Evolutionary conservation across 2,888 invertebrate genomes (phyloP), one percentile per base, ranked within the genome.

Genomic region (Cordilura impudica): DNA sequence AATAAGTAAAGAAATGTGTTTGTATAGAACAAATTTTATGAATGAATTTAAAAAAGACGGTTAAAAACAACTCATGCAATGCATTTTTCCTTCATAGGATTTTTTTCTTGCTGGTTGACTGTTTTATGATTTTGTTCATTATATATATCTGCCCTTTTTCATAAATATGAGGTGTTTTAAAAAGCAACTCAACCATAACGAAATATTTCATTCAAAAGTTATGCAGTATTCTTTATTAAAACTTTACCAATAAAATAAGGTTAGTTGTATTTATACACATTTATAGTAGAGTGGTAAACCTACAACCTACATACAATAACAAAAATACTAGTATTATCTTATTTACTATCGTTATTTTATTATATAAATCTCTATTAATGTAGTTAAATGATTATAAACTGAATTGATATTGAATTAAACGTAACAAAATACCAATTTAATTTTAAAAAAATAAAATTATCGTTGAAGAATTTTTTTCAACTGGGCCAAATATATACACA

Each of bases 41-140:
- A 79, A 79, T 79, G 79, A 79, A 71, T 75, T 79, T 75, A 21
- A 53, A 79, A 79, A 79, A 78, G 78, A 75, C 75, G 75, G 75
- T 75, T 79, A 71, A 79, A 63, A 53, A 26, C 61, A 74, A 71
- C 66, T 75, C 78, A 75, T 79, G 75, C 75, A 75, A 79, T 75
- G 45, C 19, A 49, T 51, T 23, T 18, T 70, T 58, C 58, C 39
- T 21, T 39, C 8, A 51, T 61, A 45, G 31, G 19, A 26, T 53
- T 70, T 74, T 65, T 58, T 53, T 72, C 63, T 65, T 76, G 16
- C 71, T 71, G 75, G 69, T 66, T 70, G 70, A 51, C 73, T 65
- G 74, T 71, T 60, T 71, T 70, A 49, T 65, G 69, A 60, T n/a
- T n/a, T n/a, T n/a, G 66, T 75, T 71, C 43, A 75, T 47, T 71